Evolutionary conservation across 2,888 invertebrate species (phyloP), one percentile per base, ranked within the genome.

Genomic region (Yponomeuta sedellus): DNA sequence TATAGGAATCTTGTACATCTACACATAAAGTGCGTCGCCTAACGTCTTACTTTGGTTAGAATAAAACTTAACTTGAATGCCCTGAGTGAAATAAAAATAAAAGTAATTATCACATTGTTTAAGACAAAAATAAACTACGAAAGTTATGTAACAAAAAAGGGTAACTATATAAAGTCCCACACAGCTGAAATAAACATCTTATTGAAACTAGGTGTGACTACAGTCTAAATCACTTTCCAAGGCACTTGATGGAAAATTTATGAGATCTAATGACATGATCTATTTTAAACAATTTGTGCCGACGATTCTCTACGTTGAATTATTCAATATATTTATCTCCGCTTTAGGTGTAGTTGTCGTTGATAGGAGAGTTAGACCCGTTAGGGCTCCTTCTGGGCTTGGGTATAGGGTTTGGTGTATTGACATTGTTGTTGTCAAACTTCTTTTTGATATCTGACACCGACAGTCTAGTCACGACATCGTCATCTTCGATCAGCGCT

Each of bases 351-450:
- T 61, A 34, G 28, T 61, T 66, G 5, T 57, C 63, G 28, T 66
- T 66, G 10, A 66, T 28, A 11, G 85, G 82, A 58, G 84, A 82
- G 68, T 74, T 81, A 10, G 82, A 77, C 65, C 85, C 85, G 64
- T 87, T 83, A 69, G 88, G 85, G 75, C 92, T 92, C 74, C 93
- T 84, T 73, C 92, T 88, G 2, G 93, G 93, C 77, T 93, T 93
- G 75, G 92, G 92, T 78, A 93, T 89, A 2, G 93, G 93, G 80
- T 93, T 92, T 67, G 92, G 92, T 64, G 88, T 62, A 1, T 78
- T 86, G 61, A 75, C 78, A 64, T 91, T 91, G 39, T 81, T 88
- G 69, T 88, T 90, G 64, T 93, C 92, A 73, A 93, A 93, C 71
- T 90, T 89, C 68, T 86, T 82, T 71, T 91, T 92, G 65, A 93